Conservation (phyloP, 2,113 vertebrate species). For the Acanthisitta chloris region DNA sequence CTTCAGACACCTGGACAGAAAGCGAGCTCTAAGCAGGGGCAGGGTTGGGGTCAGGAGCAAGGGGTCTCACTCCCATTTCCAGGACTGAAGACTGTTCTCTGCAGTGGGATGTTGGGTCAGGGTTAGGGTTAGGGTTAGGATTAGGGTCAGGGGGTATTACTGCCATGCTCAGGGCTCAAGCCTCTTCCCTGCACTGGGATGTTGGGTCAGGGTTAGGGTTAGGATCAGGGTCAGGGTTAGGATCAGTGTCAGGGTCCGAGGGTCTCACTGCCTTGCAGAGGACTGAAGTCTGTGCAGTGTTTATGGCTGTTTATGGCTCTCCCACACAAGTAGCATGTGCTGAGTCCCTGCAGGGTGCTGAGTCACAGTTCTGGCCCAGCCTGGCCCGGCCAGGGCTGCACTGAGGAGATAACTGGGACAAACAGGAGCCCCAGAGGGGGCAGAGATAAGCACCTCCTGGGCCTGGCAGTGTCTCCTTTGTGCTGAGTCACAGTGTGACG, state of each 20-base stretch:
- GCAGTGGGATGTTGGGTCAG: background rate
- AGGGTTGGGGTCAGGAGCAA: background rate
- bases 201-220: background rate
- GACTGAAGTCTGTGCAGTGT: background rate
- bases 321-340: fast-evolving
- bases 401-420: background rate
- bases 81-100: background rate
- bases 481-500: conserved; percentile 46
- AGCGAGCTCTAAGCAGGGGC: background rate
- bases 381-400: fast-evolving
- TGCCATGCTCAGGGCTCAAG: background rate
- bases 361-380: background rate
- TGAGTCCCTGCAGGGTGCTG: background rate
- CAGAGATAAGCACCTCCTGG: background rate
- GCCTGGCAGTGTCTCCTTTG: background rate
- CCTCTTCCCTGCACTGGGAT: background rate
- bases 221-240: fast-evolving
- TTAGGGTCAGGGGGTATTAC: background rate
- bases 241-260: background rate
- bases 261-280: background rate
- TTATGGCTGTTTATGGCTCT: background rate
- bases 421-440: background rate
- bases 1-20: background rate
- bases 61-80: background rate
- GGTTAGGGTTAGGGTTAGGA: background rate